Evolutionary conservation across 2,888 invertebrate genomes (phyloP).

Genomic region (Diadegma fenestrale): DNA sequence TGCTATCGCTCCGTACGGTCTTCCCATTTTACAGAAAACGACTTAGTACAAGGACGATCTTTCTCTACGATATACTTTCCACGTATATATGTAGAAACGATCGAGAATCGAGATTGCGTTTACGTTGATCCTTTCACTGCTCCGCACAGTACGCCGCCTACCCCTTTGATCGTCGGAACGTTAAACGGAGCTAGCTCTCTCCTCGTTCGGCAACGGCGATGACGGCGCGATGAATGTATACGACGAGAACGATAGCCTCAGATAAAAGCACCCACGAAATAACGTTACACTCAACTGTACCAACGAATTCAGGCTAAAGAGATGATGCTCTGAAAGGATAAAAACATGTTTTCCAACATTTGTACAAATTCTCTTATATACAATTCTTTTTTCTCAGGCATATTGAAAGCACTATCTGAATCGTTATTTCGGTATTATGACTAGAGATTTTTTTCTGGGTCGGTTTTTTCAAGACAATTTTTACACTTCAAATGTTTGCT

Average conservation of each 20-base stretch:
- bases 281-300: background rate
- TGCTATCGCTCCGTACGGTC: background rate
- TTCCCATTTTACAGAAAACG: slow-evolving; percentile 21
- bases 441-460: too few relatives aligned
- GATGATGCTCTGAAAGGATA: slow-evolving; percentile 1
- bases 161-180: slow-evolving; percentile 36
- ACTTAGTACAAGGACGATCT: slow-evolving; percentile 30
- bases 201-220: slow-evolving; percentile 1
- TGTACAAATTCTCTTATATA: background rate
- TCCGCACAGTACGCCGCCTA: slow-evolving; percentile 30
- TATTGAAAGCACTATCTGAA: too few relatives aligned
- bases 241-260: slow-evolving; percentile 9
- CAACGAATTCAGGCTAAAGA: slow-evolving; percentile 11
- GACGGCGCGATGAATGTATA: slow-evolving; percentile 8
- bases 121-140: slow-evolving; percentile 31
- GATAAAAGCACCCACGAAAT: slow-evolving; percentile 1
- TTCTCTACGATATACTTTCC: slow-evolving; percentile 5
- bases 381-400: too few relatives aligned
- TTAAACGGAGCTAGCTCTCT: slow-evolving; percentile 19
- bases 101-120: slow-evolving; percentile 49
- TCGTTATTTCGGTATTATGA: too few relatives aligned
- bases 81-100: slow-evolving; percentile 29
- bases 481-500: too few relatives aligned
- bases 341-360: background rate
- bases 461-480: too few relatives aligned